Conservation (phyloP, 2,888 invertebrate species). For the Theretra japonica region DNA sequence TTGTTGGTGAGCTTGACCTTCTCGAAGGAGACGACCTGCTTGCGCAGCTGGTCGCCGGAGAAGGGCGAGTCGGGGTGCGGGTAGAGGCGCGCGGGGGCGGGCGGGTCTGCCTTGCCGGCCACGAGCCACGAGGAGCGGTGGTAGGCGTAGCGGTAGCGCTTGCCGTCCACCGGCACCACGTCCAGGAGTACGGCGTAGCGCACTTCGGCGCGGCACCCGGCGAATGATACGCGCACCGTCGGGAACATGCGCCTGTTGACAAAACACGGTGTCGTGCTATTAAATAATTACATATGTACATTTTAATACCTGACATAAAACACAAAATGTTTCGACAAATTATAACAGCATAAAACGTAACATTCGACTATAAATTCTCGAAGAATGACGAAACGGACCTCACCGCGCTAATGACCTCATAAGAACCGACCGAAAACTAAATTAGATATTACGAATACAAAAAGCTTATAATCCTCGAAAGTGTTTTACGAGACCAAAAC, state of each 20-base stretch:
- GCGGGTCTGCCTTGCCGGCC: conserved; percentile 99
- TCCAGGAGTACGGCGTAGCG: conserved; percentile 97
- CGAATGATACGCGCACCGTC: conserved; percentile 97
- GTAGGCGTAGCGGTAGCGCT: conserved; percentile 98
- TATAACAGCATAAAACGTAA: conserved; percentile 60
- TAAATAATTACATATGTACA: conserved; percentile 10
- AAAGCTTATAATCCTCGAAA: conserved; percentile 75
- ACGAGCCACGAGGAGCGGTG: conserved; percentile 99
- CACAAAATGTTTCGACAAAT: conserved; percentile 52
- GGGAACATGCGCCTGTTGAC: conserved; percentile 97
- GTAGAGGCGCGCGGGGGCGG: conserved; percentile 96
- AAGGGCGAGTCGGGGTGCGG: conserved; percentile 98
- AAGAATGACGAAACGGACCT: conserved; percentile 56
- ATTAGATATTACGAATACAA: conserved; percentile 78
- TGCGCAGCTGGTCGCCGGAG: conserved; percentile 96
- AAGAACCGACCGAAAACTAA: conserved; percentile 73
- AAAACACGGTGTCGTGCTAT: conserved; percentile 21
- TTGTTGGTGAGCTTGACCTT: conserved; percentile 99
- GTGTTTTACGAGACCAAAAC: conserved; percentile 80
- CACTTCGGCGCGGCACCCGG: conserved; percentile 91
- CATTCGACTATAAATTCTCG: conserved; percentile 60
- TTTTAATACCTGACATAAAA: conserved; percentile 36
- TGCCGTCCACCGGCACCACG: conserved; percentile 98
- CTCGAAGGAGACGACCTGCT: conserved; percentile 99
- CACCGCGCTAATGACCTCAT: conserved; percentile 74